Evolutionary conservation across 2,888 invertebrate species (phyloP).

Genomic region (Aporophyla lueneburgensis): DNA sequence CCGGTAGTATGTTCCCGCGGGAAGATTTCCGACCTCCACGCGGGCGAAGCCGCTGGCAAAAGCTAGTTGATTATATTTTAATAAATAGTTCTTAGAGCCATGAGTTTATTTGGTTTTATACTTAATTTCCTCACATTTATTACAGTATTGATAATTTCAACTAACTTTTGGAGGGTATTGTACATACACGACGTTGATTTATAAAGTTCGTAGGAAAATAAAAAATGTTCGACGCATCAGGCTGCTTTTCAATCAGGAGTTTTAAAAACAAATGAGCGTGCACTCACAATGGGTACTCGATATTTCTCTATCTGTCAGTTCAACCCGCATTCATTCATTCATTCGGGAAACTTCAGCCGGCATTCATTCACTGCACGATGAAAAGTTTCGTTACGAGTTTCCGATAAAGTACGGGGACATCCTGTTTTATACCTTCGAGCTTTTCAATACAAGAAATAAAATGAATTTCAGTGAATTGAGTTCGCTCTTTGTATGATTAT

Average conservation of each 20-base stretch:
- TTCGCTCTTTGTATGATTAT: background rate
- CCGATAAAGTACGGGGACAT: slow-evolving; percentile 19
- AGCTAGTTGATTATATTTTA: too few relatives aligned
- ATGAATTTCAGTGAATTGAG: background rate
- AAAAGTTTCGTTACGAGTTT: slow-evolving; percentile 13
- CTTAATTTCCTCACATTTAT: too few relatives aligned
- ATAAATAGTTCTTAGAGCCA: too few relatives aligned
- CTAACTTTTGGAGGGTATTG: too few relatives aligned
- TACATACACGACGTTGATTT: background rate
- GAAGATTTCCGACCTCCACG: too few relatives aligned
- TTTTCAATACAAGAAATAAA: background rate
- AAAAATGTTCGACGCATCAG: background rate
- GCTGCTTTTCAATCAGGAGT: background rate
- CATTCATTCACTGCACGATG: slow-evolving; percentile 11
- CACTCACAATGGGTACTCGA: slow-evolving; percentile 8
- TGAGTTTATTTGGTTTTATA: too few relatives aligned
- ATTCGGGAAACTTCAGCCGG: background rate
- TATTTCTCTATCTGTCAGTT: slow-evolving; percentile 14
- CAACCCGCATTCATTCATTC: slow-evolving; percentile 1
- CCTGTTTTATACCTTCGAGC: background rate
- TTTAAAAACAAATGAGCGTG: slow-evolving; percentile 12
- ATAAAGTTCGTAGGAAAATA: background rate
- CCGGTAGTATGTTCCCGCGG: too few relatives aligned
- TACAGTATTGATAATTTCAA: too few relatives aligned
- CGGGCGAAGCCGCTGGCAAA: too few relatives aligned